Evolutionary conservation across 2,888 invertebrate genomes (phyloP).

Genomic region (Hypercompe scribonia): DNA sequence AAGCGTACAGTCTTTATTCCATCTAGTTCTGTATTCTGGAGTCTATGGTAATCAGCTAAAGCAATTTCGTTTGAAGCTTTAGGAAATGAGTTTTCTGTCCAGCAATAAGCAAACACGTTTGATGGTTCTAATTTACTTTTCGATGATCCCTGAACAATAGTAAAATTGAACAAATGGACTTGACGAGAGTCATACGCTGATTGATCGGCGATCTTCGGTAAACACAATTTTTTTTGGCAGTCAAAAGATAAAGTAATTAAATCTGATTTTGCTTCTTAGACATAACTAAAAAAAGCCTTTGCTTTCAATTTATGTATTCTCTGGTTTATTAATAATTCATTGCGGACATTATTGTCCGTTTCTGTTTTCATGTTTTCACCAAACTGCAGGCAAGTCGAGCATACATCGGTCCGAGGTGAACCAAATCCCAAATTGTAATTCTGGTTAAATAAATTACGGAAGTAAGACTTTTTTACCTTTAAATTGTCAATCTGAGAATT

Average conservation of each 20-base stretch:
- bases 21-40: conserved; percentile 19
- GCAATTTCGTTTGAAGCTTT: conserved; percentile 26
- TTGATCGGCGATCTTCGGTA: conserved; percentile 53
- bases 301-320: conserved; percentile 23
- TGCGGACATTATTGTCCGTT: conserved; percentile 15
- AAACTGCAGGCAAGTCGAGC: conserved; percentile 26
- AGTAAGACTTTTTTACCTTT: conserved; percentile 30
- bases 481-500: conserved; percentile 22
- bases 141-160: conserved; percentile 56
- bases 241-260: conserved; percentile 25
- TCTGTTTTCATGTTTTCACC: conserved; percentile 8
- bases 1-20: conserved; percentile 27
- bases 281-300: conserved; percentile 30
- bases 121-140: conserved; percentile 41
- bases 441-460: conserved; percentile 28
- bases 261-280: conserved; percentile 7
- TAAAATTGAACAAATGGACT: conserved; percentile 52
- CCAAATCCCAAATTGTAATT: conserved; percentile 34
- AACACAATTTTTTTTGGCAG: conserved; percentile 20
- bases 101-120: conserved; percentile 49
- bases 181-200: conserved; percentile 59
- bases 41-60: conserved; percentile 22
- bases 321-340: conserved; percentile 1
- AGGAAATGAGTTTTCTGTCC: conserved; percentile 36
- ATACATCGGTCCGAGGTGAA: conserved; percentile 31